phyloP scores from a whole-genome alignment of 2,113 vertebrate species.

The Phrynosoma blainvillii region DNA sequence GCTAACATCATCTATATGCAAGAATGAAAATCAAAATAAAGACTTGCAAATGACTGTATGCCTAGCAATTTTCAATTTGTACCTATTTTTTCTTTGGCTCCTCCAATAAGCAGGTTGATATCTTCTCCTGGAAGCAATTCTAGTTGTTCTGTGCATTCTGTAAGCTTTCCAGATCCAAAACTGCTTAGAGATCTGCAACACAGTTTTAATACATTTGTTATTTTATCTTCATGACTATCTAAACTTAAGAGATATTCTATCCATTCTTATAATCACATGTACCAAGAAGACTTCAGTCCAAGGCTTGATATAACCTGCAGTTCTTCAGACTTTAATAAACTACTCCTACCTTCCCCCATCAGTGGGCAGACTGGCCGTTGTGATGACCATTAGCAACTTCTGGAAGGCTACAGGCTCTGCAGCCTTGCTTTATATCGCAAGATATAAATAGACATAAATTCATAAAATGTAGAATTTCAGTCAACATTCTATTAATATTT shows the following conservation, averaged over 20 bases:
- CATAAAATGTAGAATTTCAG: fast-evolving
- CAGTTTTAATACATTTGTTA: slow-evolving; percentile 43
- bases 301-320: too few species aligned
- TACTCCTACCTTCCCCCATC: too few species aligned
- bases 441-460: not conserved
- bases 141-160: slow-evolving; percentile 88
- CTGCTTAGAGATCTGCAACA: slow-evolving; percentile 87
- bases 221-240: slow-evolving; percentile 8
- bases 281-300: too few species aligned
- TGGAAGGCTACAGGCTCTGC: too few species aligned
- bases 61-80: slow-evolving; percentile 41
- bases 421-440: not conserved
- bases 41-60: not conserved
- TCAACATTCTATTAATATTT: not conserved
- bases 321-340: too few species aligned
- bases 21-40: not conserved
- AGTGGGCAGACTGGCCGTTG: too few species aligned
- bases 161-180: slow-evolving; percentile 92
- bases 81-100: slow-evolving; percentile 95
- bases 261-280: not conserved
- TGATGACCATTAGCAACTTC: too few species aligned
- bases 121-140: slow-evolving; percentile 96
- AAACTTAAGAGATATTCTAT: not conserved
- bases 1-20: not conserved
- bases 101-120: slow-evolving; percentile 85